Evolutionary conservation across 2,113 vertebrate species (phyloP), one percentile per base, ranked within the genome.

Genomic region (Chaenocephalus aceratus): DNA sequence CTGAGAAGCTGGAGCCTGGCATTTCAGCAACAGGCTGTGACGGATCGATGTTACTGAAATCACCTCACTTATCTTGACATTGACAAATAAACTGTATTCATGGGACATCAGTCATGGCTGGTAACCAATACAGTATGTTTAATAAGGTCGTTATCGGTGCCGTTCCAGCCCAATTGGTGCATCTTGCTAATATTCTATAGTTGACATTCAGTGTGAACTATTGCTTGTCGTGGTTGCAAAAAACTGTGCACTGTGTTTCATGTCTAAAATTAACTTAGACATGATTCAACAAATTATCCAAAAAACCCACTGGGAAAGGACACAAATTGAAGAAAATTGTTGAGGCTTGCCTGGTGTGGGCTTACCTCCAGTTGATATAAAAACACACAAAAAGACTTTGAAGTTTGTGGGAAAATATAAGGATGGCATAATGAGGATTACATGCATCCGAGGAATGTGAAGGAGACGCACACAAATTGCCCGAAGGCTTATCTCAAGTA

Each of bases 371-470:
- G 23, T 75, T 80, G 69, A 77, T 11, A 58, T 13, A 58, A 78
- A 41, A 76, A 68, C 10, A 72, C 59, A 62, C 11, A 60, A 18
- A 30, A 34, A 77, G 49, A 70, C 74, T 61, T 72, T 85, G 74
- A 84, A 84, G 63, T 75, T 13, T 63, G 69, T 65, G 56, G 62
- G 5, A 41, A 86, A 72, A 77, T 74, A 41, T 65, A 72, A 63
- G 65, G 21, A 60, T 4, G 1, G 63, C 51, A 64, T 86, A 82
- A 89, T 73, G 62, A 86, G 75, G 76, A 86, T 88, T 77, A 79
- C 34, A 1, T 84, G 72, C 77, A 66, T 76, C 41, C 48, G 46
- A 73, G 36, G 70, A 48, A 82, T 21, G 64, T 71, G 66, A 75
- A 59, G 57, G 49, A 72, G 45, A 77, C 69, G 57, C n/a, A 63